Percentiles rank a stretch among this genome's conserved stretches.
Evolutionary conservation across 2,113 vertebrate species (phyloP).

Genomic region (Nestor notabilis): DNA sequence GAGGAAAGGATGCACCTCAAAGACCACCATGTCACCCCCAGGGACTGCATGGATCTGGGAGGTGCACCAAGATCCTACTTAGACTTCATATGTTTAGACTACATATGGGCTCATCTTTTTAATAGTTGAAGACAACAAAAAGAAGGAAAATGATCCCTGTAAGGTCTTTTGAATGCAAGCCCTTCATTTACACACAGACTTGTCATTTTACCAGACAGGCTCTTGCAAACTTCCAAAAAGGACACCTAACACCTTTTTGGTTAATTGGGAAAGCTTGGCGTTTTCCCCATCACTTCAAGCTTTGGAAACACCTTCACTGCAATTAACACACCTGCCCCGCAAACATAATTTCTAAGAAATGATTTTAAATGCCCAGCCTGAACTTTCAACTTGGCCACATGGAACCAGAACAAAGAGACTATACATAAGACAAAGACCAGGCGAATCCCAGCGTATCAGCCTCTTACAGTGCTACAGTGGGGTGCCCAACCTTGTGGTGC

Average conservation of each 20-base stretch:
- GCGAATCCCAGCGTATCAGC: accelerated
- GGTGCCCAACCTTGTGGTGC: neutral
- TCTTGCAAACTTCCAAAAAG: neutral
- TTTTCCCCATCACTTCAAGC: neutral
- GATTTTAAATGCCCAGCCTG: neutral
- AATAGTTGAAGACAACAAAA: neutral
- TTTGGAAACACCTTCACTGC: neutral
- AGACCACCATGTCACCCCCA: neutral
- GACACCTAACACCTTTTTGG: neutral
- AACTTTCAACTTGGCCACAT: neutral
- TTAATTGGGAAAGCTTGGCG: neutral
- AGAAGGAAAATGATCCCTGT: neutral
- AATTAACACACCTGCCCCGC: neutral
- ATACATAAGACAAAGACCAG: neutral
- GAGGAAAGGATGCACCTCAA: neutral
- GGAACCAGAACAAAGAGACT: neutral
- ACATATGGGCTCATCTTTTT: neutral
- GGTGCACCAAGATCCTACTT: neutral
- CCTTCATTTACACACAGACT: neutral
- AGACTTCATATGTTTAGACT: neutral
- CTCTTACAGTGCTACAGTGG: neutral
- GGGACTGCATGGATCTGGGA: neutral
- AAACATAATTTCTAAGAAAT: neutral
- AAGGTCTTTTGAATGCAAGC: neutral
- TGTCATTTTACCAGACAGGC: neutral